phyloP scores from a whole-genome alignment of 2,797 vertebrate genomes.

The Pantherophis vulpinus region DNA sequence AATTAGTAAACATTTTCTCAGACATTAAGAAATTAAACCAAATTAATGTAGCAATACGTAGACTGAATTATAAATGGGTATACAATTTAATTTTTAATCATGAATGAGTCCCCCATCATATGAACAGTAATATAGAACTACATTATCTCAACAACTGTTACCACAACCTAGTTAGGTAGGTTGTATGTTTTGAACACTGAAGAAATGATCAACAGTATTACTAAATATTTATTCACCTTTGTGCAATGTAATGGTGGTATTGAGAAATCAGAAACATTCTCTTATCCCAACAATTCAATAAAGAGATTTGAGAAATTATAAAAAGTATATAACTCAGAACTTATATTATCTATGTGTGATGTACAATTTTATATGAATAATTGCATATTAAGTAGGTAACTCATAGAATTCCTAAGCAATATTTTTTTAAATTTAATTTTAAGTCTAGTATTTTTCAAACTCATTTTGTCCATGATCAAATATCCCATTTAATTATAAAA shows the following conservation, averaged over 20 bases:
- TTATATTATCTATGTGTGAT: background rate
- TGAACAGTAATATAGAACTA: background rate
- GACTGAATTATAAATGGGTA: background rate
- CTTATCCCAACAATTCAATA: background rate
- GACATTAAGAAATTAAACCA: background rate
- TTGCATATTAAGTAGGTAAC: background rate
- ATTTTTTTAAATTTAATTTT: background rate
- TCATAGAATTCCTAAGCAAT: background rate
- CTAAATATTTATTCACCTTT: slow-evolving; percentile 1
- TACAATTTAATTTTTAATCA: background rate
- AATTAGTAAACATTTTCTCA: background rate
- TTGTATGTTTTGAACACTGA: background rate
- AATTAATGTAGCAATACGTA: background rate
- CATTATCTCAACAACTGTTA: slow-evolving; percentile 1
- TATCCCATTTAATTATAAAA: background rate
- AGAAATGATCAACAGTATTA: slow-evolving; percentile 2
- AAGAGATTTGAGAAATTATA: background rate
- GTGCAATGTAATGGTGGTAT: background rate
- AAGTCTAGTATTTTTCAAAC: background rate
- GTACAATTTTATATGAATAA: background rate
- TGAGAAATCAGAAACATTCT: background rate
- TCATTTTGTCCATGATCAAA: background rate
- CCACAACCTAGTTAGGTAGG: background rate
- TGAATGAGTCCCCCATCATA: background rate
- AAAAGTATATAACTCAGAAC: background rate